Evolutionary conservation across 64 coral and sea anemone genomes (phyloP).

Genomic region (Montipora capricornis): DNA sequence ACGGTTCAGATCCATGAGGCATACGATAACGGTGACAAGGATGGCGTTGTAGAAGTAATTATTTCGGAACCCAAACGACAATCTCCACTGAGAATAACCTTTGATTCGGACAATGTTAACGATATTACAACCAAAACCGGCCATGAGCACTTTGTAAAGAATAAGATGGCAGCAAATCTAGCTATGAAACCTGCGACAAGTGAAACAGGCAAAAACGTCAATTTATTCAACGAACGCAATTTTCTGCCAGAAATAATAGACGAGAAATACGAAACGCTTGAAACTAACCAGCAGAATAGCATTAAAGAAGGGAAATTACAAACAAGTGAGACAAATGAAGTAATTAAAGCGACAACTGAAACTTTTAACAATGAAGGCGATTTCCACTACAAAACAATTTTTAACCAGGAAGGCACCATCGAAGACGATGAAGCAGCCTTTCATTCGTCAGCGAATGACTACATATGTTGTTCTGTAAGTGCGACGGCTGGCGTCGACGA

Average conservation of each 20-base stretch:
- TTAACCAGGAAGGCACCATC: neutral
- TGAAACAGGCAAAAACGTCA: neutral
- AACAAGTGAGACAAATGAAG: neutral
- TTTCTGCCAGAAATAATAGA: neutral
- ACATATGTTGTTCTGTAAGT: neutral
- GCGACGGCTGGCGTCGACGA: neutral
- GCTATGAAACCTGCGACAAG: neutral
- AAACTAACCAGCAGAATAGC: neutral
- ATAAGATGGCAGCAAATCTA: neutral
- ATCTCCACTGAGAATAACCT: neutral
- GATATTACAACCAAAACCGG: neutral
- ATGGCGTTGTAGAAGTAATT: neutral
- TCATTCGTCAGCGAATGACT: neutral
- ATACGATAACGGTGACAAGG: neutral
- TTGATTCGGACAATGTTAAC: neutral
- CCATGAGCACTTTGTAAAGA: neutral
- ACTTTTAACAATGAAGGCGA: no score
- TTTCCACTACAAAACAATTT: no score
- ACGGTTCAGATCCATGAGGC: neutral
- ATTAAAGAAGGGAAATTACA: neutral
- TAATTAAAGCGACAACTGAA: neutral
- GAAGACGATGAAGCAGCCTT: neutral
- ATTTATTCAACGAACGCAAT: neutral
- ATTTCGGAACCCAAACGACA: neutral
- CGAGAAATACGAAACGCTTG: neutral